Conservation (phyloP, 2,113 vertebrate species). For the Myotis davidii region DNA sequence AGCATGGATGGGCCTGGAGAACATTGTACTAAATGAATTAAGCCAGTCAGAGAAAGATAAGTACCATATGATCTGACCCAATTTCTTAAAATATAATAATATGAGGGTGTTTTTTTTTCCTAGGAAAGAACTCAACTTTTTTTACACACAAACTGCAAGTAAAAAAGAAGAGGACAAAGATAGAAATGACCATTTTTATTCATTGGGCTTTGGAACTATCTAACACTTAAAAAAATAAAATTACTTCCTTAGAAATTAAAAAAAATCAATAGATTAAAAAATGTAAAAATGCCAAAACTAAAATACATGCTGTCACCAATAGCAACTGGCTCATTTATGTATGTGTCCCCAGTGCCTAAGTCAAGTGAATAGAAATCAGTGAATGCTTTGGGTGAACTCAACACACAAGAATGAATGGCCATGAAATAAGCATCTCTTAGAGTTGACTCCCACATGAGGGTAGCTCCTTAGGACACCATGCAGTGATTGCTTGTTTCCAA, state of each 20-base stretch:
- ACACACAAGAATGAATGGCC: background rate
- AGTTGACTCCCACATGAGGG: too few relatives aligned
- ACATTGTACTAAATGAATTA: too few relatives aligned
- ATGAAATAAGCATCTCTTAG: accelerated
- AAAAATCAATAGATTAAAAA: background rate
- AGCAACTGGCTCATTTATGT: background rate
- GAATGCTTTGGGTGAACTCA: background rate
- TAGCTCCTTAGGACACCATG: background rate
- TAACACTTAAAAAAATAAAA: background rate
- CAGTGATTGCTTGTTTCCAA: background rate
- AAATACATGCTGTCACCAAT: background rate
- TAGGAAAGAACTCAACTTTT: background rate
- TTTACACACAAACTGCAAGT: background rate
- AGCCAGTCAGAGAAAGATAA: too few relatives aligned
- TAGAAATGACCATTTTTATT: background rate
- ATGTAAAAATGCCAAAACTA: background rate
- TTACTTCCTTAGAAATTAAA: background rate
- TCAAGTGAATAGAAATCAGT: background rate
- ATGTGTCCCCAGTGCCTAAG: background rate
- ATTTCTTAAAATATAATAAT: background rate
- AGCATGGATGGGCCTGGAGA: background rate
- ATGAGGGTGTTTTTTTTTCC: background rate
- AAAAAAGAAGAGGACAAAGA: background rate
- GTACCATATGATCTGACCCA: background rate
- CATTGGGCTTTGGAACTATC: background rate